Percentiles rank a stretch among this genome's conserved stretches.
Evolutionary conservation across 2,113 vertebrate genomes (phyloP).

Genomic region (Butorides virescens): DNA sequence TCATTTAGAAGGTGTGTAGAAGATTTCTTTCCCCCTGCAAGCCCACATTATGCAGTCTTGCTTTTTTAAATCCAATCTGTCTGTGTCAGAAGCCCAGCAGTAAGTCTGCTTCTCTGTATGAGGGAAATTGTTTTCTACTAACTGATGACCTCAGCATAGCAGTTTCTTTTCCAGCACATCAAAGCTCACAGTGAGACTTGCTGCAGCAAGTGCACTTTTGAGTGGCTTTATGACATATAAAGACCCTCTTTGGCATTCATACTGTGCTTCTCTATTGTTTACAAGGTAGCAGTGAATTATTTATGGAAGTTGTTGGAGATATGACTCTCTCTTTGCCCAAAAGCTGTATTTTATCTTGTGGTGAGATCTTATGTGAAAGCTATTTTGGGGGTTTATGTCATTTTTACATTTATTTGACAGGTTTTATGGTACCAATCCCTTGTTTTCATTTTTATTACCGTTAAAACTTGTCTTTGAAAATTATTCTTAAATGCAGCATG

Average conservation of each 20-base stretch:
- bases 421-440: conserved; percentile 51
- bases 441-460: conserved; percentile 55
- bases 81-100: conserved; percentile 76
- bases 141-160: conserved; percentile 80
- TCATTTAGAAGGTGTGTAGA: conserved; percentile 57
- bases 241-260: conserved; percentile 76
- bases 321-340: conserved; percentile 38
- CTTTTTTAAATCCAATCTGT: conserved; percentile 67
- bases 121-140: conserved; percentile 83
- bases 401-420: conserved; percentile 60
- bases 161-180: conserved; percentile 78
- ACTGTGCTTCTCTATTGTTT: conserved; percentile 75
- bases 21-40: conserved; percentile 47
- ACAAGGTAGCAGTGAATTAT: conserved; percentile 78
- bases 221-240: conserved; percentile 79
- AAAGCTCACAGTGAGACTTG: conserved; percentile 78
- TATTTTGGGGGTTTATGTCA: conserved; percentile 27
- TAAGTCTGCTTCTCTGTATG: conserved; percentile 74
- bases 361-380: conserved; percentile 63
- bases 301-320: conserved; percentile 70
- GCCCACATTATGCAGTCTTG: conserved; percentile 61
- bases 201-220: conserved; percentile 75
- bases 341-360: conserved; percentile 66
- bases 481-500: conserved; percentile 43
- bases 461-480: conserved; percentile 45